These are phyloP conservation scores for Dusona sp. DNA, from an alignment of 2,888 invertebrate genomes.

Conservation along the genomic window DNA sequence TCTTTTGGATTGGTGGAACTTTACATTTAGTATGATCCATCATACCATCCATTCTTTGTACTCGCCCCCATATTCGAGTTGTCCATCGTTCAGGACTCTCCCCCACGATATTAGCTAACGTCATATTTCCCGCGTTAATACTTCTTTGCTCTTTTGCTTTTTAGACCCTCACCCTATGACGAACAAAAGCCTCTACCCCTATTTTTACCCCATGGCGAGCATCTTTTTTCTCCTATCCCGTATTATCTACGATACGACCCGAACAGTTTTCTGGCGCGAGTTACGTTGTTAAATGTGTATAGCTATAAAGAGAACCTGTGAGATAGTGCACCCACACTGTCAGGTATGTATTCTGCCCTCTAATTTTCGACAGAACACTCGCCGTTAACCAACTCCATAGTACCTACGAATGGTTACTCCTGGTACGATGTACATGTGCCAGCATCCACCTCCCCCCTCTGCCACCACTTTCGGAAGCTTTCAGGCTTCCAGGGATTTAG, in stretches of 20 bases:
- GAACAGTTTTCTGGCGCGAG: conserved; percentile 46
- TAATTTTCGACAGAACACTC: conserved; percentile 77
- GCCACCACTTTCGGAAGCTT: conserved; percentile 62
- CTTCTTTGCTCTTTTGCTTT: conserved; percentile 66
- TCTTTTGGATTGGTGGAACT: background rate
- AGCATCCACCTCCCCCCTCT: conserved; percentile 38
- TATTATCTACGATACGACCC: conserved; percentile 38
- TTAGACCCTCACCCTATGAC: conserved; percentile 53
- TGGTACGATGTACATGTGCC: conserved; percentile 28
- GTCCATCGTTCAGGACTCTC: conserved; percentile 47
- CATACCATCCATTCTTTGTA: conserved; percentile 1
- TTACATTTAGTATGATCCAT: background rate
- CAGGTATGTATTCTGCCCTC: conserved; percentile 71
- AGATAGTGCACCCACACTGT: conserved; percentile 23
- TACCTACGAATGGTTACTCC: conserved; percentile 45
- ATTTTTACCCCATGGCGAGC: background rate
- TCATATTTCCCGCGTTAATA: conserved; percentile 54
- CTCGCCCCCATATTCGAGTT: conserved; percentile 15
- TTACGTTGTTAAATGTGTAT: conserved; percentile 28
- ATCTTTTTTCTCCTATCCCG: conserved; percentile 43
- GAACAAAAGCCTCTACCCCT: conserved; percentile 36
- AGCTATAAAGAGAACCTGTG: conserved; percentile 2
- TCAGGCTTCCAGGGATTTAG: conserved; percentile 76
- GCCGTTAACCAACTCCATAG: conserved; percentile 63
- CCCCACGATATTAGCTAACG: conserved; percentile 39